Base-by-base conservation (phyloP, 2,888 invertebrate genomes). In the Auanema freiburgensis region DNA sequence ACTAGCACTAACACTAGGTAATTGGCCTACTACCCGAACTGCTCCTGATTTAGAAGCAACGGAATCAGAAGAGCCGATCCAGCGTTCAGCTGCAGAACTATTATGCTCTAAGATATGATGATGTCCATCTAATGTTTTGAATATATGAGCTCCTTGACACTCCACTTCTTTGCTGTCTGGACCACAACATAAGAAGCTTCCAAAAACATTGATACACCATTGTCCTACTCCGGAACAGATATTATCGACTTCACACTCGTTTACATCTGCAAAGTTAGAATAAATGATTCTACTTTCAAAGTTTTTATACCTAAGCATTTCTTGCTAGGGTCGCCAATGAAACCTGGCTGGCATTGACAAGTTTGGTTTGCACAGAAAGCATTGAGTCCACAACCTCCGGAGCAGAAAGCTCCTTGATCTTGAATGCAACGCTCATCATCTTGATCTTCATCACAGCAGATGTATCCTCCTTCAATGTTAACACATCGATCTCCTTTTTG, bases 271-370 rank as follows among this genome's bases (percentile, higher is more conserved):
- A 66, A 71, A 1, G 44, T 44, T 25, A 14, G 53, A 70, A 65
- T 18, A 51, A 23, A 53, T n/a, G 41, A 50, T 11, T 60, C n/a
- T n/a, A n/a, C n/a, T n/a, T n/a, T n/a, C n/a, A n/a, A n/a, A n/a
- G n/a, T n/a, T n/a, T n/a, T n/a, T 63, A 49, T 46, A 77, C 77
- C 77, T 42, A 61, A 51, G 54, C 81, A 81, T 43, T 71, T 73
- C 18, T 69, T 65, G 24, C 62, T 49, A 1, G 79, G 74, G 86
- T 95, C 92, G 63, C 94, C 94, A 43, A 91, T 91, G 85, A 90
- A 94, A 83, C 92, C 93, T 74, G 90, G 89, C 82, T 90, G 89
- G 85, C 95, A 95, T 66, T 89, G 88, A 86, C 94, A 95, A 79
- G 89, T 76, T 43, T 71, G 61, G 61, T 79, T 77, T 46, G 63